Conservation (phyloP, 2,113 vertebrate species). For the Beaufortia kweichowensis region DNA sequence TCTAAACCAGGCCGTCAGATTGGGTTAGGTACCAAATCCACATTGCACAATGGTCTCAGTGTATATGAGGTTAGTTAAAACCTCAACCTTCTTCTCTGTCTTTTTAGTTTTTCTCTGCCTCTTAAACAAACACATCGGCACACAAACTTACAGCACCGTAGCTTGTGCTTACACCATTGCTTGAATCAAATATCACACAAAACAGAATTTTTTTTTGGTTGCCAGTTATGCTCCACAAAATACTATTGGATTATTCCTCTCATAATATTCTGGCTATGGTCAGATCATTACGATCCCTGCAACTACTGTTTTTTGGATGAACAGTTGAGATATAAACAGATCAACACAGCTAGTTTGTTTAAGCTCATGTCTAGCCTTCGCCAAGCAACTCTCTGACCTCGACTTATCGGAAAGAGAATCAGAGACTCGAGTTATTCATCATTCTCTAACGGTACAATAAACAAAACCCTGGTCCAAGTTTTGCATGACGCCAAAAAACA, state of each 20-base stretch:
- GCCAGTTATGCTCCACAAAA: not conserved
- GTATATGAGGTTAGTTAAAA: conserved; percentile 26
- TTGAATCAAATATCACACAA: too few relatives aligned
- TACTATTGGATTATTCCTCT: not conserved
- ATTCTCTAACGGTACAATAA: conserved; percentile 55
- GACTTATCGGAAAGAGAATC: conserved; percentile 46
- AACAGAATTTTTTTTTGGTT: not conserved
- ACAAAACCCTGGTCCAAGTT: conserved; percentile 47
- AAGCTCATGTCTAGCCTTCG: conserved; percentile 26
- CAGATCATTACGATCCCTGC: not conserved
- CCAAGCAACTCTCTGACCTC: conserved; percentile 43
- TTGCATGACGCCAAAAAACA: conserved; percentile 28
- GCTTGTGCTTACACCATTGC: not conserved
- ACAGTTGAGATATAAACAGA: conserved; percentile 11
- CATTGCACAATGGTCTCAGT: conserved; percentile 62
- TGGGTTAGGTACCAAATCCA: conserved; percentile 56
- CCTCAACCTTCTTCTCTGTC: conserved; percentile 11
- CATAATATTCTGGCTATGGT: not conserved
- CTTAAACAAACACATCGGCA: not conserved
- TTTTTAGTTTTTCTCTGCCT: too few relatives aligned
- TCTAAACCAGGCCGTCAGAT: conserved; percentile 65
- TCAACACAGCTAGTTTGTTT: conserved; percentile 27
- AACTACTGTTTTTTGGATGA: conserved; percentile 11
- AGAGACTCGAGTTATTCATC: conserved; percentile 53
- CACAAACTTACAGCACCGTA: too few relatives aligned